Percentiles rank a stretch among this genome's conserved stretches.
phyloP scores from a whole-genome alignment of 2,113 vertebrate species.

The Gobius niger region DNA sequence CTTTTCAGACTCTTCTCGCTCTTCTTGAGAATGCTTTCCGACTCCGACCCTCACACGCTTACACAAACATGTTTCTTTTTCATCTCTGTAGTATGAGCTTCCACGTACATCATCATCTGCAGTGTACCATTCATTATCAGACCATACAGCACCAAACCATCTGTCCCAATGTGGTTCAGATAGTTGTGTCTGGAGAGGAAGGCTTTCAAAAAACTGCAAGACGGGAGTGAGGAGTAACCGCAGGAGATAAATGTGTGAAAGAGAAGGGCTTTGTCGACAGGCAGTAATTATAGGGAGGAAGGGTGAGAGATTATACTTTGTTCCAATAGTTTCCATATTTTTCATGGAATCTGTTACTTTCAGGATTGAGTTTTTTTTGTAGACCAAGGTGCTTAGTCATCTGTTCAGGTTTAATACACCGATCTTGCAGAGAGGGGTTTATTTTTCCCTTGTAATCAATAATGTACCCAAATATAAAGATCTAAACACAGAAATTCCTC shows the following conservation, averaged over 20 bases:
- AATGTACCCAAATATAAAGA: neutral
- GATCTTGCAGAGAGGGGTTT: no score
- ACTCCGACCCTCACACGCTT: neutral
- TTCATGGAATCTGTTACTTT: conserved; percentile 32
- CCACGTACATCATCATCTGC: conserved; percentile 1
- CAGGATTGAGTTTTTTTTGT: conserved; percentile 8
- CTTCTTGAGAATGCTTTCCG: no score
- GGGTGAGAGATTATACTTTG: conserved; percentile 22
- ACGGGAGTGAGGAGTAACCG: conserved; percentile 6
- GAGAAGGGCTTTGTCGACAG: conserved; percentile 39
- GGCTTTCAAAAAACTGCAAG: conserved; percentile 13
- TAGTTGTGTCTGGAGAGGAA: conserved; percentile 18
- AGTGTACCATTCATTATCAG: conserved; percentile 16
- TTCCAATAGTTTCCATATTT: conserved; percentile 37
- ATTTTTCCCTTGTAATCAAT: no score
- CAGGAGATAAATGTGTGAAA: conserved; percentile 37
- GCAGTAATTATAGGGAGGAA: conserved; percentile 56
- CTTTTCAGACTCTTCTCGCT: conserved; percentile 6
- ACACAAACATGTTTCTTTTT: conserved; percentile 14
- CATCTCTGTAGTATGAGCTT: conserved; percentile 13
- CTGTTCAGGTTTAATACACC: no score
- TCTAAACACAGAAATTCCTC: neutral
- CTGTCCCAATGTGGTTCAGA: neutral
- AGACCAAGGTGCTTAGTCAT: no score
- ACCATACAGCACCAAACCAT: conserved; percentile 29